phyloP scores from a whole-genome alignment of 2,888 invertebrate species.

The Scaptodrosophila latifasciaeformis region DNA sequence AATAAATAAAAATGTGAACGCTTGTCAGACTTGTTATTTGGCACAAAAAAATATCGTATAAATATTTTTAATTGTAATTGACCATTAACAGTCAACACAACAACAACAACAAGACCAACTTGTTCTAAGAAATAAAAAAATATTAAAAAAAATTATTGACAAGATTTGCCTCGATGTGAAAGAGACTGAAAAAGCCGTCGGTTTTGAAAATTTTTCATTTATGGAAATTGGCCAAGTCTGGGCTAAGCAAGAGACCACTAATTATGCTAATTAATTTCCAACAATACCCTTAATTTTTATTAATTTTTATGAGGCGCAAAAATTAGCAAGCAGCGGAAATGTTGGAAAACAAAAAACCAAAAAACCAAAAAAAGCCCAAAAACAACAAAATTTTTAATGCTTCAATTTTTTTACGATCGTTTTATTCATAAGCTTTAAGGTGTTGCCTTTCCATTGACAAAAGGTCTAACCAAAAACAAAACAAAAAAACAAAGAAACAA shows the following conservation, averaged over 20 bases:
- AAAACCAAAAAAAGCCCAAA: constrained; percentile 15
- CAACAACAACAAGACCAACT: not conserved
- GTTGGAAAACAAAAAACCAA: constrained; percentile 18
- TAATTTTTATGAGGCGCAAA: constrained; percentile 65
- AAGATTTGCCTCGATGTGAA: constrained; percentile 8
- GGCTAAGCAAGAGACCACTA: constrained; percentile 41
- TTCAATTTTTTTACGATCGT: constrained; percentile 13
- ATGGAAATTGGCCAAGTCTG: constrained; percentile 24
- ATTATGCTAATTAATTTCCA: constrained; percentile 63
- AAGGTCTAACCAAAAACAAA: constrained; percentile 3
- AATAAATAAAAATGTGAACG: constrained; percentile 30
- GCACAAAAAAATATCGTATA: constrained; percentile 11
- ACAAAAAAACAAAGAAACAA: not conserved
- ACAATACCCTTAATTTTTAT: constrained; percentile 49
- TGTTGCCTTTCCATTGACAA: constrained; percentile 1
- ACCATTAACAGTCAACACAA: constrained; percentile 41
- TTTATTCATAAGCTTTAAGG: too few species aligned
- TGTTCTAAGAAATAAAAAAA: too few species aligned
- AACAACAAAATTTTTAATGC: constrained; percentile 13
- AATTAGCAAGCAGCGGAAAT: constrained; percentile 47
- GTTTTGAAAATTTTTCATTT: constrained; percentile 1
- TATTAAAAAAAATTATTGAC: constrained; percentile 4
- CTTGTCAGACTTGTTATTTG: too few species aligned
- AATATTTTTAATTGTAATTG: constrained; percentile 34
- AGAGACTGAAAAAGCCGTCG: constrained; percentile 32